Conservation (phyloP, 2,797 vertebrate species). For the Setipinna tenuifilis region DNA sequence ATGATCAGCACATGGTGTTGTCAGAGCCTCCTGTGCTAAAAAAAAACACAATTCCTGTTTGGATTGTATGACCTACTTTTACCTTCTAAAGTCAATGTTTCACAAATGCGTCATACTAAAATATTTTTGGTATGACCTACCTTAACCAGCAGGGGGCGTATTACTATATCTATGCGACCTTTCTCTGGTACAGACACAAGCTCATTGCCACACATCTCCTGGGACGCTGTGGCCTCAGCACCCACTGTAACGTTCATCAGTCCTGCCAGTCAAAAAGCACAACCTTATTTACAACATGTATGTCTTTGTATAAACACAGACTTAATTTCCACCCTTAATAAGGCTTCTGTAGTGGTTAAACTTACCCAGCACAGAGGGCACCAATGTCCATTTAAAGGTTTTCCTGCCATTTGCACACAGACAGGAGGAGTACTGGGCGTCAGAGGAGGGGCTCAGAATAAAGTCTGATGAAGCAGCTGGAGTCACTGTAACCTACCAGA, state of each 20-base stretch:
- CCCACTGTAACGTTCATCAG: constrained; percentile 70
- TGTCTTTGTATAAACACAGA: no score
- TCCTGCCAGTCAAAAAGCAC: constrained; percentile 60
- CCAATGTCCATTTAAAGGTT: constrained; percentile 69
- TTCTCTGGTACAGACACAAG: constrained; percentile 66
- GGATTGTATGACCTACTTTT: no score
- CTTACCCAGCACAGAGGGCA: constrained; percentile 63
- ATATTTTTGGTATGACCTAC: constrained; percentile 46
- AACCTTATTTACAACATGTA: background rate
- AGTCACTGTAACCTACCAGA: constrained; percentile 63
- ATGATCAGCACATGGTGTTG: no score
- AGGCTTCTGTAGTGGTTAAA: background rate
- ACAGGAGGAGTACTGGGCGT: constrained; percentile 58
- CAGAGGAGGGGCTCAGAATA: constrained; percentile 54
- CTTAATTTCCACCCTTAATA: background rate
- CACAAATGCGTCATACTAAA: no score
- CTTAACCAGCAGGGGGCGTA: constrained; percentile 67
- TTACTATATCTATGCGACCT: constrained; percentile 72
- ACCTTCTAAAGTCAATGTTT: no score
- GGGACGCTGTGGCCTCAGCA: constrained; percentile 70
- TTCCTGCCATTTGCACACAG: constrained; percentile 64
- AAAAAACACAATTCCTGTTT: no score
- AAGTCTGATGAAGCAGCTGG: constrained; percentile 53
- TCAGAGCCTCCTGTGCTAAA: no score
- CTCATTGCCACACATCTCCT: constrained; percentile 66